Conservation (phyloP, 2,888 invertebrate genomes). For the Caenorhabditis japonica region DNA sequence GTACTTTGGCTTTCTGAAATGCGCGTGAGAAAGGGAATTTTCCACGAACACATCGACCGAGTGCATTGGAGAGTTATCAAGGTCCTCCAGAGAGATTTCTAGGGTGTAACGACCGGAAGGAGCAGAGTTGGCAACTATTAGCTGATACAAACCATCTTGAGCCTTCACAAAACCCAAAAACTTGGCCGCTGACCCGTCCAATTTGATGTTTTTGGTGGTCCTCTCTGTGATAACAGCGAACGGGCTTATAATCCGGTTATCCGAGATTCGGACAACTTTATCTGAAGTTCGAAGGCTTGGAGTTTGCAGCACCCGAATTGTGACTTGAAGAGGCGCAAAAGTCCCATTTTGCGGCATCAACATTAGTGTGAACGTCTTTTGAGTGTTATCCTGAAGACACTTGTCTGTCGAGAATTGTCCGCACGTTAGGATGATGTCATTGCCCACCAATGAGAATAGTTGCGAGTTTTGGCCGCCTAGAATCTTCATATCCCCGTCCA, state of each 20-base stretch:
- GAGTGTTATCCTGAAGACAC: slow-evolving; percentile 43
- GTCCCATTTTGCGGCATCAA: slow-evolving; percentile 45
- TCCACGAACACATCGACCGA: slow-evolving; percentile 56
- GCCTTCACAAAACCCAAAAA: slow-evolving; percentile 31
- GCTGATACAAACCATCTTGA: slow-evolving; percentile 48
- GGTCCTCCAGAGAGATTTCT: slow-evolving; percentile 28
- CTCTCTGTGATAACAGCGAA: slow-evolving; percentile 57
- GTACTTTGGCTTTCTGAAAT: slow-evolving; percentile 59
- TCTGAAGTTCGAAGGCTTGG: slow-evolving; percentile 59
- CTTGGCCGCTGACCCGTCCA: slow-evolving; percentile 32
- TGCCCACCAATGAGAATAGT: slow-evolving; percentile 51
- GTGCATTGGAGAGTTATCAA: slow-evolving; percentile 9
- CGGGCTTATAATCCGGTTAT: slow-evolving; percentile 60
- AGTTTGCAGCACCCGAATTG: slow-evolving; percentile 48
- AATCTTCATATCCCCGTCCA: slow-evolving; percentile 41
- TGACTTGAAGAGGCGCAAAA: slow-evolving; percentile 44
- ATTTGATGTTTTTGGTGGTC: slow-evolving; percentile 8
- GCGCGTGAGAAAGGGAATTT: slow-evolving; percentile 56
- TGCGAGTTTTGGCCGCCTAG: slow-evolving; percentile 1
- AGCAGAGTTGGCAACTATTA: slow-evolving; percentile 46
- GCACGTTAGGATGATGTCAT: slow-evolving; percentile 59
- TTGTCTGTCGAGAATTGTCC: slow-evolving; percentile 41
- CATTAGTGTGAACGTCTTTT: slow-evolving; percentile 39
- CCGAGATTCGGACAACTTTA: slow-evolving; percentile 54
- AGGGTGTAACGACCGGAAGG: slow-evolving; percentile 55